Evolutionary conservation across 2,113 vertebrate genomes (phyloP).

Genomic region (Tiliqua scincoides): DNA sequence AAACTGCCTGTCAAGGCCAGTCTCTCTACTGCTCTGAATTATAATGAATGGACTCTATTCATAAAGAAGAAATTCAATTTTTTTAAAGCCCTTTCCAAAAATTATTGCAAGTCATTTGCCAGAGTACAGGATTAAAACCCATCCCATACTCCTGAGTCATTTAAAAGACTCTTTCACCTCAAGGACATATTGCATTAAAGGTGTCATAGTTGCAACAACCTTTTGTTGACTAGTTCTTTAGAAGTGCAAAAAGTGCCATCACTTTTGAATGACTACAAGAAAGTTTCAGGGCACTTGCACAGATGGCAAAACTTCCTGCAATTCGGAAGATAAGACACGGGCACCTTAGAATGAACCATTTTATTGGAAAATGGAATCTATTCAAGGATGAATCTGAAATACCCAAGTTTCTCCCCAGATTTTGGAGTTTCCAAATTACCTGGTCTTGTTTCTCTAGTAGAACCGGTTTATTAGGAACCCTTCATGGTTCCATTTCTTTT

Average conservation of each 20-base stretch:
- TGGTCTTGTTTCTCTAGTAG: neutral
- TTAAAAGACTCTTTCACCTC: neutral
- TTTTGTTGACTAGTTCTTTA: neutral
- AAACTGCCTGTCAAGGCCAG: neutral
- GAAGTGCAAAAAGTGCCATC: neutral
- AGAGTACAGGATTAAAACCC: neutral
- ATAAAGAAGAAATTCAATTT: neutral
- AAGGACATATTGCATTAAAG: neutral
- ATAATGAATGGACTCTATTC: neutral
- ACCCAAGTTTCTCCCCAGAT: neutral
- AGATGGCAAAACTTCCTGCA: neutral
- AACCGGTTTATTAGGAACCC: too few species aligned
- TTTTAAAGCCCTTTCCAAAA: neutral
- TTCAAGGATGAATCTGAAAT: neutral
- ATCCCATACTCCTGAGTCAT: neutral
- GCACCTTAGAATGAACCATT: neutral
- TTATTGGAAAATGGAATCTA: neutral
- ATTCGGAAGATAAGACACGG: neutral
- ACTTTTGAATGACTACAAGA: neutral
- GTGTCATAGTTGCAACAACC: neutral
- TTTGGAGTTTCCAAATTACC: neutral
- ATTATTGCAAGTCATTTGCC: neutral
- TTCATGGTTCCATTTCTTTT: too few species aligned
- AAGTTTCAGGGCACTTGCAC: neutral
- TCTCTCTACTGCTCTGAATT: neutral